phyloP scores from a whole-genome alignment of 2,797 vertebrate genomes.

The Leptodactylus fallax region DNA sequence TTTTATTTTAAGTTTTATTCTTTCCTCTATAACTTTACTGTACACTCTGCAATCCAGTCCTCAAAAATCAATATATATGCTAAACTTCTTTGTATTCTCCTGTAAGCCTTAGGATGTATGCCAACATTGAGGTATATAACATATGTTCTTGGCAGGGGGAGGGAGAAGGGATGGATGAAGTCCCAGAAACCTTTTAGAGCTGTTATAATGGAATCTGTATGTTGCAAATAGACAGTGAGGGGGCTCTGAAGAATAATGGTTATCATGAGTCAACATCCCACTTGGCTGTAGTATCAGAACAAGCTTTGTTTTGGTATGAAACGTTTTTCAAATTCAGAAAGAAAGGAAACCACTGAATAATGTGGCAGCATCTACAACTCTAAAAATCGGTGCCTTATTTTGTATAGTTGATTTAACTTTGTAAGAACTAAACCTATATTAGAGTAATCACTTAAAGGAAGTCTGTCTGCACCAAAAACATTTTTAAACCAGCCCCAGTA shows the following conservation, averaged over 20 bases:
- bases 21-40: slow-evolving; percentile 17
- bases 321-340: slow-evolving; percentile 29
- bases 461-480: too few species aligned
- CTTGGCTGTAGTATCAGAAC: slow-evolving; percentile 50
- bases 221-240: slow-evolving; percentile 62
- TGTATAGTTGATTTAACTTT: background rate
- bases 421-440: too few species aligned
- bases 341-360: background rate
- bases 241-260: slow-evolving; percentile 51
- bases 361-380: background rate
- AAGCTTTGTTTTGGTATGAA: slow-evolving; percentile 40
- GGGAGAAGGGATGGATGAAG: slow-evolving; percentile 46
- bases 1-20: background rate
- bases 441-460: too few species aligned
- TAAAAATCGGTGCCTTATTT: slow-evolving; percentile 9
- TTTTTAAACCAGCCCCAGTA: too few species aligned
- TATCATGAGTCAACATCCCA: slow-evolving; percentile 56
- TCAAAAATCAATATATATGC: slow-evolving; percentile 31
- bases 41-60: background rate
- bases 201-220: slow-evolving; percentile 49
- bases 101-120: slow-evolving; percentile 48
- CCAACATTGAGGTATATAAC: slow-evolving; percentile 53
- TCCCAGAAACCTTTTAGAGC: slow-evolving; percentile 63
- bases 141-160: slow-evolving; percentile 43
- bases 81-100: slow-evolving; percentile 24